Evolutionary conservation across 2,888 invertebrate species (phyloP), one percentile per base, ranked within the genome.

Genomic region (Celastrina argiolus): DNA sequence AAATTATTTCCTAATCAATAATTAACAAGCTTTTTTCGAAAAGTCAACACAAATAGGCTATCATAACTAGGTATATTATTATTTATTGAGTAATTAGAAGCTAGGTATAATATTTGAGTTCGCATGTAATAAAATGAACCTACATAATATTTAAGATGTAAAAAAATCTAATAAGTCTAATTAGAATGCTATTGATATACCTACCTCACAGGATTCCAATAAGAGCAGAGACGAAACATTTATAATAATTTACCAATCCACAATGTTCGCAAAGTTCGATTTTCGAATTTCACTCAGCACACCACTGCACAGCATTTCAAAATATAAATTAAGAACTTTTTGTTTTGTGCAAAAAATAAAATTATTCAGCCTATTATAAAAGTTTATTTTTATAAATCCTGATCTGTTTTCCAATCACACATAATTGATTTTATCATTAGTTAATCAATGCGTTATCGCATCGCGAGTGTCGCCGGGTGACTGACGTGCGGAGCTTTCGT

Each of bases 171-270:
- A 31, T 28, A n/a, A 28, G n/a, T 8, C 34, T 51, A 51, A 26
- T 51, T 45, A 51, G 42, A 64, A 51, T 12, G 1, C 16, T 39
- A 56, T 41, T 61, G 65, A 36, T 14, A 56, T 82, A 85, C 87
- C 87, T 86, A 85, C 87, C 87, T 86, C 85, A 87, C 74, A 77
- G 74, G 84, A 85, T 73, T 86, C 85, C 84, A 77, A 80, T 76
- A 76, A 71, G 77, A 72, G 16, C 12, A 31, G 28, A 28, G 42
- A 64, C 71, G 59, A 51, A 42, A 39, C 65, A 67, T 64, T 66
- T 64, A 64, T 45, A 69, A 63, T 70, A 72, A 65, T 16, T 28
- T 31, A 58, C 42, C 31, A 16, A 58, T n/a, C n/a, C 51, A 41
- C 41, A 59, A 59, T 63, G 16, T 56, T 63, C 64, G 64, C 56